Conservation (phyloP, 2,888 invertebrate genomes). For the Drosophila prolongata region DNA sequence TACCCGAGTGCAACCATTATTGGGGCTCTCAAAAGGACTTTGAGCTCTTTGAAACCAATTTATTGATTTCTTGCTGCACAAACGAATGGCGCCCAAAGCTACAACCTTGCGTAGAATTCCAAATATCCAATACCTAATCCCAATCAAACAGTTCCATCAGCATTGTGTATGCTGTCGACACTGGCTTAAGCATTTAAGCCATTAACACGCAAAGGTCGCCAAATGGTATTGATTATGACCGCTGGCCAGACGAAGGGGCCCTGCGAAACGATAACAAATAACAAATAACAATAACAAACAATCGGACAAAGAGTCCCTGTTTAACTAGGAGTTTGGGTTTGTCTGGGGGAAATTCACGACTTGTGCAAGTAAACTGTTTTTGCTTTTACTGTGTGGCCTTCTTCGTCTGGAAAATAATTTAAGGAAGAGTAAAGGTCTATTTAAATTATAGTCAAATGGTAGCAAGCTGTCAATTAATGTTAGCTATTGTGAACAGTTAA, state of each 20-base stretch:
- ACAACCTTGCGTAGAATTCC: slow-evolving; percentile 1
- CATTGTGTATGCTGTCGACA: slow-evolving; percentile 31
- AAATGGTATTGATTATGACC: slow-evolving; percentile 69
- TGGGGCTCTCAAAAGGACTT: slow-evolving; percentile 4
- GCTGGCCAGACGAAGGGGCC: slow-evolving; percentile 53
- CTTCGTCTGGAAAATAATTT: slow-evolving; percentile 3
- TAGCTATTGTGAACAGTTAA: no score
- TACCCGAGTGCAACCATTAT: slow-evolving; percentile 17
- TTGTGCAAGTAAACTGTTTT: slow-evolving; percentile 19
- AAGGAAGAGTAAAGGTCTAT: slow-evolving; percentile 9
- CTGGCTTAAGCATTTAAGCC: slow-evolving; percentile 42
- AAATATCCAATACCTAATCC: slow-evolving; percentile 3
- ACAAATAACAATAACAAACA: slow-evolving; percentile 46
- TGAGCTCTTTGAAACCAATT: slow-evolving; percentile 40
- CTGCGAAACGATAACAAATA: slow-evolving; percentile 29
- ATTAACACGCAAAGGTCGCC: slow-evolving; percentile 73
- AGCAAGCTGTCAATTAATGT: slow-evolving; percentile 11
- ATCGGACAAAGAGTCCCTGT: slow-evolving; percentile 34
- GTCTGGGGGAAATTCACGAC: slow-evolving; percentile 9
- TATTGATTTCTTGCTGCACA: slow-evolving; percentile 62
- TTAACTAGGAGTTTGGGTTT: slow-evolving; percentile 9
- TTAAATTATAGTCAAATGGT: slow-evolving; percentile 8
- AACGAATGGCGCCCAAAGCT: slow-evolving; percentile 41
- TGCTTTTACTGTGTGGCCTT: slow-evolving; percentile 13
- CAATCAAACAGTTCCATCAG: slow-evolving; percentile 18